These are phyloP conservation scores for Pseudochromis fuscus DNA, from an alignment of 2,797 vertebrate genomes.

Conservation along the genomic window DNA sequence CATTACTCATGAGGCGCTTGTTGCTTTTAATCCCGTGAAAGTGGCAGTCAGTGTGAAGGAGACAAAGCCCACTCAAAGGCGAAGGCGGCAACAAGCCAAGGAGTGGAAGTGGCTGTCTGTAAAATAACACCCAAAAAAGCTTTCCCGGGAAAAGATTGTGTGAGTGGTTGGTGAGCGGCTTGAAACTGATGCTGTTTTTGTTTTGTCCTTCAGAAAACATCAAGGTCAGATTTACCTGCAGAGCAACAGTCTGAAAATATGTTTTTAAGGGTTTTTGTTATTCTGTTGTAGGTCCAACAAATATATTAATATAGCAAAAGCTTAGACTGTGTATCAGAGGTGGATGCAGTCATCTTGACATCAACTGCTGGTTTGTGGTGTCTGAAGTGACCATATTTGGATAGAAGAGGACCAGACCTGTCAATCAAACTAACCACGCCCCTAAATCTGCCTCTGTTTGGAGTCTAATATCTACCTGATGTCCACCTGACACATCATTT, in stretches of 20 bases:
- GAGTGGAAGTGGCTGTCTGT: conserved; percentile 49
- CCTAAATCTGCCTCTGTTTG: no score
- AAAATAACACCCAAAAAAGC: conserved; percentile 48
- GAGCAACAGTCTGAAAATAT: not conserved
- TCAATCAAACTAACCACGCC: no score
- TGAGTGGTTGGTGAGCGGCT: conserved; percentile 19
- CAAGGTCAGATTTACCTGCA: conserved; percentile 32
- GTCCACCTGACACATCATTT: no score
- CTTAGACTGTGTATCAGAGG: no score
- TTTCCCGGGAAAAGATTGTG: conserved; percentile 37
- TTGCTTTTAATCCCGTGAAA: conserved; percentile 51
- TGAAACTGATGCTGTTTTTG: conserved; percentile 24
- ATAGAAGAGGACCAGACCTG: no score
- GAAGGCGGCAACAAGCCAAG: conserved; percentile 20
- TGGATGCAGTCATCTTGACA: no score
- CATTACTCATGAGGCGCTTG: conserved; percentile 53
- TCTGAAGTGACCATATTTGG: no score
- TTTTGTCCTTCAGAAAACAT: conserved; percentile 5
- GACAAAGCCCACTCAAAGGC: conserved; percentile 44
- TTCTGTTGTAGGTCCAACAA: no score
- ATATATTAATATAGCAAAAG: no score
- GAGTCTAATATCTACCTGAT: no score
- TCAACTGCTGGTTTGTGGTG: no score
- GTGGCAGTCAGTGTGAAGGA: conserved; percentile 59
- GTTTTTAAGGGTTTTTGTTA: no score